Base-by-base conservation (phyloP, 2,797 vertebrate genomes). In the Lemur catta region DNA sequence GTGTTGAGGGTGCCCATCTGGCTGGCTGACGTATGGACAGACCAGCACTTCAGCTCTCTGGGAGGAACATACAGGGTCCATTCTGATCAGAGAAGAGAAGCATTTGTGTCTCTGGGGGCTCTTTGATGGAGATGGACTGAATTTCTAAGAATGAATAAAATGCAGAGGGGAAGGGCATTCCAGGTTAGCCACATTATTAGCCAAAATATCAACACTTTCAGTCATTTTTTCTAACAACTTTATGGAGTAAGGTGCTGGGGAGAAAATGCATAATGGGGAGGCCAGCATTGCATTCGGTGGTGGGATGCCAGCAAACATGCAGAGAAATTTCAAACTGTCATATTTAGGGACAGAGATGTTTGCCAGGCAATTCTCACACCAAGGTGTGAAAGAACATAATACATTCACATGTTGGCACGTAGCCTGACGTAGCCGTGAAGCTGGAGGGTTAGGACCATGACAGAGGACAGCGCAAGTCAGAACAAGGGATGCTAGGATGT, bases 401-500 rank as follows among this genome's bases (percentile, higher is more conserved):
- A 7, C 38, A 50, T 10, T 61, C n/a, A 22, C 17, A 28, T 26
- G 8, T 35, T 18, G 75, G 43, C 18, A 26, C 17, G 9, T 13
- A 6, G 14, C 33, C 55, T 10, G 13, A 20, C 0, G 20, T 4
- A 30, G 3, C 33, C 11, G 0, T 6, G 20, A 35, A 38, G 26
- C 6, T 52, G 26, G 69, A 74, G 12, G 69, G n/a, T 22, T 1
- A 13, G 18, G 17, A 52, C 0, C 6, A 1, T 18, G 13, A 63
- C 15, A 17, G 18, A 52, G 46, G 2, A 22, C 38, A 15, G 3
- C 1, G 0, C 0, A 24, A 20, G 5, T 59, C 17, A n/a, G 0
- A 24, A 6, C 28, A 43, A 38, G 5, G 5, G 7, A 5, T 5
- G 43, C 20, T 1, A 7, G 20, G 1, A 7, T 3, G 0, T 69